Percentiles rank a stretch among this genome's conserved stretches.
phyloP scores from a whole-genome alignment of 2,888 invertebrate species.

The Germaria angustata region DNA sequence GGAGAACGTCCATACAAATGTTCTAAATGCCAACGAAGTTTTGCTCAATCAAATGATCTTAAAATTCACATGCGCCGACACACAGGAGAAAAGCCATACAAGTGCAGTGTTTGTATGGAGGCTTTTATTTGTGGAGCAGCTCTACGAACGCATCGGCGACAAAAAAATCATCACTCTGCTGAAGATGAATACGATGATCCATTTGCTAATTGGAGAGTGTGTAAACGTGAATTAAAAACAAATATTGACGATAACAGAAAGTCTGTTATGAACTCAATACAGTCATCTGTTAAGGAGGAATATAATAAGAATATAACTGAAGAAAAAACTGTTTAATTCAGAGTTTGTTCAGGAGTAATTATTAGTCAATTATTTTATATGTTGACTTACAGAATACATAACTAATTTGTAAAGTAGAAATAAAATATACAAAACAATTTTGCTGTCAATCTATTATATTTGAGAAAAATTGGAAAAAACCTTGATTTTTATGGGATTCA shows the following conservation, averaged over 20 bases:
- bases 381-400: background rate
- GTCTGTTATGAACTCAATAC: background rate
- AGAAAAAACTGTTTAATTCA: background rate
- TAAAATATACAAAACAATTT: too few species aligned
- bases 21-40: constrained; percentile 80
- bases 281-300: background rate
- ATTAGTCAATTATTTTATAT: background rate
- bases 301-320: background rate
- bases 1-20: constrained; percentile 83
- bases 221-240: constrained; percentile 53
- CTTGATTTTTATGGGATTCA: too few species aligned
- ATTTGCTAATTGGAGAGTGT: constrained; percentile 75
- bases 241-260: background rate
- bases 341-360: background rate
- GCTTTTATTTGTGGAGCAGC: constrained; percentile 85
- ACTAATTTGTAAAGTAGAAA: too few species aligned
- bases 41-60: constrained; percentile 87
- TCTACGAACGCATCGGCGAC: constrained; percentile 82
- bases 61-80: constrained; percentile 86
- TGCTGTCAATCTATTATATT: too few species aligned
- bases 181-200: constrained; percentile 72
- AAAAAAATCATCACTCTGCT: constrained; percentile 79
- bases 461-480: too few species aligned
- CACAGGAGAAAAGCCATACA: constrained; percentile 84
- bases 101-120: constrained; percentile 85